Conservation (phyloP, 1,140 invertebrate species). For the Neodiprion virginianus region DNA sequence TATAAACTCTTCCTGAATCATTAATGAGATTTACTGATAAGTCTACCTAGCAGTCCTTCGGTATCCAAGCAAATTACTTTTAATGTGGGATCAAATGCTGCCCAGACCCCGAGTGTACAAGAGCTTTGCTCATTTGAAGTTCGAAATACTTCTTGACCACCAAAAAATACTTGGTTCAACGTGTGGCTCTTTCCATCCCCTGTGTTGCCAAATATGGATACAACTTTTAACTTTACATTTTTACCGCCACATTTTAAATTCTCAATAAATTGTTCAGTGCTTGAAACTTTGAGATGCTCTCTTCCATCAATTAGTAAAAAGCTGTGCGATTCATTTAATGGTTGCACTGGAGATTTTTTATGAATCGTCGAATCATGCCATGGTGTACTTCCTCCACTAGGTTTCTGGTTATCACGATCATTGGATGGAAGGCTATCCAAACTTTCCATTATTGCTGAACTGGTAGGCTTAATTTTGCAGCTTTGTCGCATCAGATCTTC, state of each 20-base stretch:
- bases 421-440: slow-evolving; percentile 43
- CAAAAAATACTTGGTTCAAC: slow-evolving; percentile 82
- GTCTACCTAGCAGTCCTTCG: slow-evolving; percentile 73
- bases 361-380: background rate
- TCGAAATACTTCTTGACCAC: slow-evolving; percentile 76
- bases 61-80: slow-evolving; percentile 82
- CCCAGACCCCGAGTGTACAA: slow-evolving; percentile 84
- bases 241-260: slow-evolving; percentile 57
- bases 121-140: slow-evolving; percentile 76
- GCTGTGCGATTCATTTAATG: slow-evolving; percentile 39
- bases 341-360: slow-evolving; percentile 15
- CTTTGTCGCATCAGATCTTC: slow-evolving; percentile 18
- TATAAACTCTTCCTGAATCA: too few relatives aligned
- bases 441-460: slow-evolving; percentile 44
- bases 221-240: slow-evolving; percentile 75
- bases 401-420: slow-evolving; percentile 8
- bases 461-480: slow-evolving; percentile 25
- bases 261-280: slow-evolving; percentile 61
- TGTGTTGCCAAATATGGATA: slow-evolving; percentile 88
- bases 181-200: slow-evolving; percentile 88
- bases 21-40: too few relatives aligned
- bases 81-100: slow-evolving; percentile 71
- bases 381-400: background rate
- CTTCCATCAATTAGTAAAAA: slow-evolving; percentile 67
- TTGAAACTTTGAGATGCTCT: slow-evolving; percentile 63